phyloP scores from a whole-genome alignment of 92 coral and sea anemone species.

The Heliopora coerulea region DNA sequence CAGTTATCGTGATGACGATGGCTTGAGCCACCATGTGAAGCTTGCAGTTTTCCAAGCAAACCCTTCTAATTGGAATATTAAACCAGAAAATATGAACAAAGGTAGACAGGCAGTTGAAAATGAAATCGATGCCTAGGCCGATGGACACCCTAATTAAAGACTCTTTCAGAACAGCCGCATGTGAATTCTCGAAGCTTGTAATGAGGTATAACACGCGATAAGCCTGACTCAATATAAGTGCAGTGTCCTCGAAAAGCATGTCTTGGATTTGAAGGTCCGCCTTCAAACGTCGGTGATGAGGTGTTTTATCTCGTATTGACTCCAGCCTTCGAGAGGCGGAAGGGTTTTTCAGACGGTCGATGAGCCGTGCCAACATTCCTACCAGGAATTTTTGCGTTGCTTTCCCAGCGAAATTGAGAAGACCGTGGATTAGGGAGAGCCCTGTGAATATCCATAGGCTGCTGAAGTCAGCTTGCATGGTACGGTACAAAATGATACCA shows the following conservation, averaged over 20 bases:
- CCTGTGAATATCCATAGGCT: slow-evolving; percentile 49
- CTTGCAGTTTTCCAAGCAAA: slow-evolving; percentile 58
- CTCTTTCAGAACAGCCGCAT: background rate
- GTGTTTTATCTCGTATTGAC: slow-evolving; percentile 34
- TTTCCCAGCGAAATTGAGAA: slow-evolving; percentile 53
- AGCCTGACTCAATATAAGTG: background rate
- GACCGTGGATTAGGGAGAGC: slow-evolving; percentile 60
- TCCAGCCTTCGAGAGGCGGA: background rate
- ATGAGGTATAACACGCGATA: background rate
- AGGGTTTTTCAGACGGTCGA: background rate
- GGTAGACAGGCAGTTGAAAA: slow-evolving; percentile 54
- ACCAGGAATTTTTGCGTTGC: slow-evolving; percentile 56
- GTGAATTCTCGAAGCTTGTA: background rate
- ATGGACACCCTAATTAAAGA: slow-evolving; percentile 49
- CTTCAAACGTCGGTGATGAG: slow-evolving; percentile 69
- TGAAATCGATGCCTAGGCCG: slow-evolving; percentile 63
- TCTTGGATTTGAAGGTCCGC: slow-evolving; percentile 75
- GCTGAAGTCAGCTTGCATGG: slow-evolving; percentile 68
- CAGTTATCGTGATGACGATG: slow-evolving; percentile 11
- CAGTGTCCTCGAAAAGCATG: slow-evolving; percentile 59
- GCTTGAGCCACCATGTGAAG: slow-evolving; percentile 40
- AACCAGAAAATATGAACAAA: slow-evolving; percentile 46
- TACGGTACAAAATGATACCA: slow-evolving; percentile 53
- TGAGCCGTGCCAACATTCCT: slow-evolving; percentile 20
- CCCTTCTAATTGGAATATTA: slow-evolving; percentile 51